Base-by-base conservation (phyloP, 2,797 vertebrate genomes). In the Esox lucius region DNA sequence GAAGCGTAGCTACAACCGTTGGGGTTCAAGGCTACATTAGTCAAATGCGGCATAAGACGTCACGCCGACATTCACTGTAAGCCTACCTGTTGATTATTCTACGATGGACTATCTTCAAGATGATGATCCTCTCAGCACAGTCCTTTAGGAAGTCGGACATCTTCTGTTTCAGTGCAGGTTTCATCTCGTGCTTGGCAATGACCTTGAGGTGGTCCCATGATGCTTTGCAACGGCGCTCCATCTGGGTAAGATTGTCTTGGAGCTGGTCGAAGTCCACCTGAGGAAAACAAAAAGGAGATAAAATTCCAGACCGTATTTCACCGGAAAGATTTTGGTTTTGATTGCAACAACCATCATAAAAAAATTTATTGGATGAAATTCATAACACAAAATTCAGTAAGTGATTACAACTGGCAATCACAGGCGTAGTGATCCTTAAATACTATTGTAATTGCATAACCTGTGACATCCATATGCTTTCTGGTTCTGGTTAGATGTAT, bases 171-270 rank as follows among this genome's bases (percentile, higher is more conserved):
- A 99, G 84, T 13, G 91, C 93, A 61, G 95, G 93, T 82, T 97
- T 98, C 94, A 98, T 98, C 92, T 99, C 98, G 74, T 99, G 95
- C 88, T 99, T 98, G 31, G 97, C 95, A 72, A 99, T 97, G 84
- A 97, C 95, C 90, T 99, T 99, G 73, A 99, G 95, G 89, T 99
- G 96, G 93, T 99, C 98, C 98, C 97, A 99, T 0, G 97, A 99
- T 85, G 97, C 97, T 92, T 96, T 98, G 94, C 97, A 99, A 75
- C 97, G 89, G 82, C 94, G 95, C 88, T 99, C 98, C 96, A 99
- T 95, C 92, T 98, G 97, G 88, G 91, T 90, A 81, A 99, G 92
- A 90, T 96, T 98, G 86, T 99, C 98, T 84, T 98, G 96, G 77
- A 99, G 96, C 79, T 98, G 97, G 88, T 99, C 97, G 89, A 99